Percentiles rank a stretch among this genome's conserved stretches.
Evolutionary conservation across 2,888 invertebrate genomes (phyloP).

Genomic region (Nomada fucata): DNA sequence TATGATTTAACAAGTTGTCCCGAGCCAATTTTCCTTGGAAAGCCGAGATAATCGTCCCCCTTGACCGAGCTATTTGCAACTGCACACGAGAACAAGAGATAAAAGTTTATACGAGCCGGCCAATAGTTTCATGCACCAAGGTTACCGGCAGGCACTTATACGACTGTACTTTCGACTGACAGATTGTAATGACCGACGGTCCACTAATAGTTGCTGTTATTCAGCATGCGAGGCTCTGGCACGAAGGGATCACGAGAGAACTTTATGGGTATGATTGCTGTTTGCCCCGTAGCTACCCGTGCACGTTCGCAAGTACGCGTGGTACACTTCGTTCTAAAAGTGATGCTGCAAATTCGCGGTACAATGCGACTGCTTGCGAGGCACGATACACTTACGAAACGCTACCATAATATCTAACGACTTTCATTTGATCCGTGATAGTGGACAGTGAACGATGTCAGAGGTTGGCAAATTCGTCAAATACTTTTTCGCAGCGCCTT

Average conservation of each 20-base stretch:
- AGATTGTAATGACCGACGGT: conserved; percentile 61
- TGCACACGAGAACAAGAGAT: background rate
- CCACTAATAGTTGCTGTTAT: conserved; percentile 69
- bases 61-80: conserved; percentile 8
- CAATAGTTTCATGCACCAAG: conserved; percentile 45
- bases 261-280: conserved; percentile 68
- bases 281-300: conserved; percentile 64
- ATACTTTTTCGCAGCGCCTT: too few relatives aligned
- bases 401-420: too few relatives aligned
- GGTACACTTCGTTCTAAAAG: conserved; percentile 59
- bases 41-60: background rate
- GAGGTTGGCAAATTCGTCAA: too few relatives aligned
- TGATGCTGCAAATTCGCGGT: conserved; percentile 35
- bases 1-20: background rate
- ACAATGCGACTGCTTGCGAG: background rate
- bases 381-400: too few relatives aligned
- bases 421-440: too few relatives aligned
- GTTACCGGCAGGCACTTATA: conserved; percentile 46
- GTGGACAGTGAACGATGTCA: too few relatives aligned
- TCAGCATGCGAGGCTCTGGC: conserved; percentile 61
- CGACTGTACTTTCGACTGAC: conserved; percentile 46
- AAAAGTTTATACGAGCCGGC: conserved; percentile 26
- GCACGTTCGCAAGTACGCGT: conserved; percentile 36
- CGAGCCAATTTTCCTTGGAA: background rate
- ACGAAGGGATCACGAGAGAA: conserved; percentile 65